Evolutionary conservation across 2,888 invertebrate genomes (phyloP).

Genomic region (Acleris literana): DNA sequence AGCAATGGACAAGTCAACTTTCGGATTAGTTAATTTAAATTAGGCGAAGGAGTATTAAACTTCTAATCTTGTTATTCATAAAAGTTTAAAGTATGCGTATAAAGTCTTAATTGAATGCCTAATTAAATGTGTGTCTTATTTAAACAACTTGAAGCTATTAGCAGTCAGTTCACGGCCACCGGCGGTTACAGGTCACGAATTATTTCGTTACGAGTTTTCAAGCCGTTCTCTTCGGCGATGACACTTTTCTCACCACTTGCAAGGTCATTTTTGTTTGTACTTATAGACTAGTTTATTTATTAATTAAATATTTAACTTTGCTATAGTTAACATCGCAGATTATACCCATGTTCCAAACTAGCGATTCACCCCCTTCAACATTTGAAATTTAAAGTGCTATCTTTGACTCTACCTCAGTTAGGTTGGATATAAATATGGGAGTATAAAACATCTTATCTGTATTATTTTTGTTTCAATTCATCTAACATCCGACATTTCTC

Average conservation of each 20-base stretch:
- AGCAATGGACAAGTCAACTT: neutral
- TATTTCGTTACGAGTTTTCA: conserved; percentile 38
- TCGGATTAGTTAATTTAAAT: neutral
- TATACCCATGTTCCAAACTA: too few relatives aligned
- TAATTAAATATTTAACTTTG: neutral
- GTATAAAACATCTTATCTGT: too few relatives aligned
- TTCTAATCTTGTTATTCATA: neutral
- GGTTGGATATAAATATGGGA: too few relatives aligned
- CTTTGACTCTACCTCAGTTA: too few relatives aligned
- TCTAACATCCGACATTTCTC: too few relatives aligned
- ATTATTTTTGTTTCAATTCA: too few relatives aligned
- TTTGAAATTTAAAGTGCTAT: too few relatives aligned
- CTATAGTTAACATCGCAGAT: too few relatives aligned
- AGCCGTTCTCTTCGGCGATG: conserved; percentile 33
- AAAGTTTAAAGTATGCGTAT: neutral
- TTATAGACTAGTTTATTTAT: neutral
- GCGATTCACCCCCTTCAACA: too few relatives aligned
- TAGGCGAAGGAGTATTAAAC: neutral
- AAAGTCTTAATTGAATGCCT: neutral
- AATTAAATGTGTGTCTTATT: neutral
- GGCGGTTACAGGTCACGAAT: conserved; percentile 46
- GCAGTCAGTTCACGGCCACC: conserved; percentile 48
- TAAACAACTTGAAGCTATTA: neutral
- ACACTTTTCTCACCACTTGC: conserved; percentile 45
- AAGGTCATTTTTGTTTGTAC: conserved; percentile 35